phyloP scores from a whole-genome alignment of 2,113 vertebrate genomes.

The Crotalus horridus region DNA sequence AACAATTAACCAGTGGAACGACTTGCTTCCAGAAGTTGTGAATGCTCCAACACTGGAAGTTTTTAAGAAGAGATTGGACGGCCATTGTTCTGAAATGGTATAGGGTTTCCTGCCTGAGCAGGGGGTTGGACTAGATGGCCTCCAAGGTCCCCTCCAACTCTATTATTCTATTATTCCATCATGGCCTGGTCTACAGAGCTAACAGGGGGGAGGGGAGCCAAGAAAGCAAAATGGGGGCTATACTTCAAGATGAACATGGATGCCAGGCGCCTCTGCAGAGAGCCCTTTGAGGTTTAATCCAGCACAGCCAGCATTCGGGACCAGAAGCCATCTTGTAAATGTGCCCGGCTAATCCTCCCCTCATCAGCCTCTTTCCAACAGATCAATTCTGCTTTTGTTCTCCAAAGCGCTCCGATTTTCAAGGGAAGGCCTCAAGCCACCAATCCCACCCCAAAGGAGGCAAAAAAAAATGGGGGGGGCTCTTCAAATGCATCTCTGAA shows the following conservation, averaged over 20 bases:
- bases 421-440: slow-evolving; percentile 14
- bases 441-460: neutral
- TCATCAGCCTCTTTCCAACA: neutral
- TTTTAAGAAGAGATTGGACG: too few species aligned
- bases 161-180: neutral
- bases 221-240: too few species aligned
- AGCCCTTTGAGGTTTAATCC: slow-evolving; percentile 18
- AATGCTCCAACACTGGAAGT: too few species aligned
- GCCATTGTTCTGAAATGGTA: too few species aligned
- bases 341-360: neutral
- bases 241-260: neutral
- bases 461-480: neutral
- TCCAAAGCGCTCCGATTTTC: neutral
- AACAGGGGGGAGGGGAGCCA: neutral
- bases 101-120: neutral
- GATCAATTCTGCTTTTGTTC: neutral
- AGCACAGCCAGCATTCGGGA: neutral
- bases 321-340: slow-evolving; percentile 9
- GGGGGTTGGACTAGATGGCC: neutral
- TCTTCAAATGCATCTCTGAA: slow-evolving; percentile 43
- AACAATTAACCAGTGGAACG: too few species aligned
- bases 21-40: too few species aligned
- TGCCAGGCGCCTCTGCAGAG: neutral
- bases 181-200: neutral
- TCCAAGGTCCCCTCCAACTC: neutral